Conservation (phyloP, 2,797 vertebrate species). For the Paguma larvata region DNA sequence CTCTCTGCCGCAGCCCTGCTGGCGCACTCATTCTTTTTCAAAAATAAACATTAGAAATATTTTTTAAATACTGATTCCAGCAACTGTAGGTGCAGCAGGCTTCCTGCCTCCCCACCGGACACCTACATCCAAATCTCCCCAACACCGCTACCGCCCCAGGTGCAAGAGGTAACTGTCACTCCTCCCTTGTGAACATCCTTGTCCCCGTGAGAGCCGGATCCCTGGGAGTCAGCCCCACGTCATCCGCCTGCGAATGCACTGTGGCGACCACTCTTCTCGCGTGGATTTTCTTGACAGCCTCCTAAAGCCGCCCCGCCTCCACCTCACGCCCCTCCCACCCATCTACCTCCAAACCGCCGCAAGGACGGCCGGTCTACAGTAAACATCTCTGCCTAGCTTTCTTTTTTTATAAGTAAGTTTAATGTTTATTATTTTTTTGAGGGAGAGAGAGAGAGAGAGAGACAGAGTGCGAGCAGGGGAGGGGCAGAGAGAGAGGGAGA, state of each 20-base stretch:
- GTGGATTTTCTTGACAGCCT: not conserved
- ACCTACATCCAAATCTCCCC: not conserved
- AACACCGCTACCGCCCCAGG: not conserved
- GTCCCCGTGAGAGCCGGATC: not conserved
- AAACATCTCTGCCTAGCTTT: not conserved
- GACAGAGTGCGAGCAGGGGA: too few relatives aligned
- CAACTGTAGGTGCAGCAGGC: not conserved
- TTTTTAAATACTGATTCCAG: not conserved
- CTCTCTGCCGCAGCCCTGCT: too few relatives aligned
- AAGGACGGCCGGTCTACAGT: constrained; percentile 22
- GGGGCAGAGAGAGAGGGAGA: too few relatives aligned
- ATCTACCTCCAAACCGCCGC: constrained; percentile 13
- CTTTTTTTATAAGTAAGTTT: too few relatives aligned
- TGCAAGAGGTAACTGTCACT: not conserved
- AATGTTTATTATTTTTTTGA: too few relatives aligned
- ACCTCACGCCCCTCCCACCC: constrained; percentile 24
- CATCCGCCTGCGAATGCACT: not conserved
- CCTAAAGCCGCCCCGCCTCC: not conserved
- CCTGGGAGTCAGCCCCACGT: constrained; percentile 25
- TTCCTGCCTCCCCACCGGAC: constrained; percentile 2
- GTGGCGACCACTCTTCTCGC: not conserved
- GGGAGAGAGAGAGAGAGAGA: too few relatives aligned
- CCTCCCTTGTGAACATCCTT: not conserved
- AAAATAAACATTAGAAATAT: not conserved
- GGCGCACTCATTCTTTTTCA: too few relatives aligned